phyloP scores from a whole-genome alignment of 1,140 invertebrate genomes.

The Antheraea mylitta region DNA sequence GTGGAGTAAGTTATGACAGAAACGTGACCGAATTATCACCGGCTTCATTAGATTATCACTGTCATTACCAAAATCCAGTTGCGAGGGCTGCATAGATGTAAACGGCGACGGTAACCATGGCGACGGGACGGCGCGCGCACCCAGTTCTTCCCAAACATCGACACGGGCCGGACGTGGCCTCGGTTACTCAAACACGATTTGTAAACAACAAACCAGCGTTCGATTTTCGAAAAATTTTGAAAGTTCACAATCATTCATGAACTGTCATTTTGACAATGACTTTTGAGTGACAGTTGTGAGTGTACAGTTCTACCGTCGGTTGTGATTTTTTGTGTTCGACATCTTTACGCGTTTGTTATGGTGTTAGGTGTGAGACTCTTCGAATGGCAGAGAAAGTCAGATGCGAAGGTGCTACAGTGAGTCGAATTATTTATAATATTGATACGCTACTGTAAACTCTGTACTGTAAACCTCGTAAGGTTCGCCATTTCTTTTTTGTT shows the following conservation, averaged over 20 bases:
- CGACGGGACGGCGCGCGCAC: constrained; percentile 61
- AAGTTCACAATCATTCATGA: neutral
- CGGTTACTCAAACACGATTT: constrained; percentile 12
- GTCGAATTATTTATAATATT: constrained; percentile 14
- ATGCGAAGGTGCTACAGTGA: constrained; percentile 42
- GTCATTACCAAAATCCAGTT: neutral
- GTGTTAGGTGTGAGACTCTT: constrained; percentile 3
- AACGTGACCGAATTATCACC: neutral
- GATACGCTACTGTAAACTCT: too few species aligned
- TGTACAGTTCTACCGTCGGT: neutral
- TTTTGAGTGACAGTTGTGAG: neutral
- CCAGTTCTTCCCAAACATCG: constrained; percentile 47
- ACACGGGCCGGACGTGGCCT: constrained; percentile 39
- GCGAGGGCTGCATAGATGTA: neutral
- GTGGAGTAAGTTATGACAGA: too few species aligned
- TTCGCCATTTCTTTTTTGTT: too few species aligned
- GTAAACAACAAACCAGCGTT: constrained; percentile 34
- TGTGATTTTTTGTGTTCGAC: neutral
- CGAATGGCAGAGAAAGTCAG: constrained; percentile 51
- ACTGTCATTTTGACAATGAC: neutral
- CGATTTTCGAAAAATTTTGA: neutral
- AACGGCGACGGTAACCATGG: constrained; percentile 36
- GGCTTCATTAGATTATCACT: neutral
- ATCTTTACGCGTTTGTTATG: constrained; percentile 16
- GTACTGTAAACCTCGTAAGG: too few species aligned